Conservation (phyloP, 2,113 vertebrate species). For the Thalassarche chlororhynchos region DNA sequence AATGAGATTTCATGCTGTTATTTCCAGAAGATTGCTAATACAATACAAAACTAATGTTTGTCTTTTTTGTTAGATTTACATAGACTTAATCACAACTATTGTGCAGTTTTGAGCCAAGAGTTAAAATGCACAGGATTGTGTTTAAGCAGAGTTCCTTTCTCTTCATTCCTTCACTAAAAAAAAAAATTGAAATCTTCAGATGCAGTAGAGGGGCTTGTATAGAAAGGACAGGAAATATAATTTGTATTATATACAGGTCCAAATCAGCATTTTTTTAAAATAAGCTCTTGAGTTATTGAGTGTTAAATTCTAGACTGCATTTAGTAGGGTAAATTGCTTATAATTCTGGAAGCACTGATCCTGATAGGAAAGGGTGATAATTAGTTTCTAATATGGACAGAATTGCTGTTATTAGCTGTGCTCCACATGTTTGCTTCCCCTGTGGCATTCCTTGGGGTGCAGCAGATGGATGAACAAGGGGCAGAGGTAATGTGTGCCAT, state of each 20-base stretch:
- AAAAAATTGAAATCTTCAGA: not conserved
- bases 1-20: slow-evolving; percentile 28
- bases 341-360: slow-evolving; percentile 60
- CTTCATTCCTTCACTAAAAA: not conserved
- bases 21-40: slow-evolving; percentile 32
- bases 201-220: not conserved
- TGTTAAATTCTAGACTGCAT: slow-evolving; percentile 60
- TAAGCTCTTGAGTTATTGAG: not conserved
- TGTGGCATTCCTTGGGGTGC: slow-evolving; percentile 58
- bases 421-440: slow-evolving; percentile 48
- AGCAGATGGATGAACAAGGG: slow-evolving; percentile 77
- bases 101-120: not conserved
- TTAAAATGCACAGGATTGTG: not conserved
- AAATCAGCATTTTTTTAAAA: not conserved
- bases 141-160: not conserved
- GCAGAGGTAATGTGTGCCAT: slow-evolving; percentile 63
- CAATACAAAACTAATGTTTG: not conserved
- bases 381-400: slow-evolving; percentile 65
- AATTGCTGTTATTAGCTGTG: slow-evolving; percentile 68
- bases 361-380: slow-evolving; percentile 62
- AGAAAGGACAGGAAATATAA: not conserved
- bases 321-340: slow-evolving; percentile 49
- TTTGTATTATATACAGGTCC: not conserved
- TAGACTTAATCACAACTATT: slow-evolving; percentile 12
- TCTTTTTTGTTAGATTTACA: not conserved